Conservation (phyloP, 2,888 invertebrate genomes). For the Odontomyia ornata region DNA sequence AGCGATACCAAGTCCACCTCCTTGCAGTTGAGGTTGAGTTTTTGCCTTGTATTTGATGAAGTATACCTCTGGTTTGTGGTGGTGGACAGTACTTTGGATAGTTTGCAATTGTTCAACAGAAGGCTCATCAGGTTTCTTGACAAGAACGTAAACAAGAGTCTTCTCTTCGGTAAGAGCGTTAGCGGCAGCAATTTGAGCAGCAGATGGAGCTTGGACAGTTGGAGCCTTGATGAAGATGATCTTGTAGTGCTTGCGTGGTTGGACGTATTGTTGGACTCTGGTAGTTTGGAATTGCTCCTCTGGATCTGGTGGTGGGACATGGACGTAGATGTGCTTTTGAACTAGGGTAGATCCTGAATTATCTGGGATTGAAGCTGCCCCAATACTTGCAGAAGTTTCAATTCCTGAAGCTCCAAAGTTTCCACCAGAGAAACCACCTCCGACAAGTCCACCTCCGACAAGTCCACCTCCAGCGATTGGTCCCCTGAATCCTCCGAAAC, state of each 20-base stretch:
- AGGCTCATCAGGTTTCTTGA: conserved; percentile 75
- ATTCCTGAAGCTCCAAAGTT: conserved; percentile 55
- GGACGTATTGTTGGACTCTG: conserved; percentile 67
- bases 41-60: conserved; percentile 77
- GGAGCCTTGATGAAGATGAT: conserved; percentile 78
- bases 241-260: conserved; percentile 77
- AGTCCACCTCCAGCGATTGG: background rate
- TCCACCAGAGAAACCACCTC: conserved; percentile 50
- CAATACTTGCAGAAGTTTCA: conserved; percentile 17
- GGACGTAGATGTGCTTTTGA: conserved; percentile 88
- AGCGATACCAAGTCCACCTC: conserved; percentile 9
- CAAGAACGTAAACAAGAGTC: conserved; percentile 74
- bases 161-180: conserved; percentile 67
- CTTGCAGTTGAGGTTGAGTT: conserved; percentile 54
- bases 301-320: conserved; percentile 84
- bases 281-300: conserved; percentile 68
- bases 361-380: conserved; percentile 18
- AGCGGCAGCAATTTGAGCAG: conserved; percentile 7
- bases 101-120: conserved; percentile 71
- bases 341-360: conserved; percentile 66
- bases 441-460: background rate
- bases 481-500: background rate
- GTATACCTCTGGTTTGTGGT: conserved; percentile 76
- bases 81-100: conserved; percentile 68
- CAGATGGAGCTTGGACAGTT: conserved; percentile 66